Evolutionary conservation across 2,113 vertebrate species (phyloP), one percentile per base, ranked within the genome.

Genomic region (Sula dactylatra): DNA sequence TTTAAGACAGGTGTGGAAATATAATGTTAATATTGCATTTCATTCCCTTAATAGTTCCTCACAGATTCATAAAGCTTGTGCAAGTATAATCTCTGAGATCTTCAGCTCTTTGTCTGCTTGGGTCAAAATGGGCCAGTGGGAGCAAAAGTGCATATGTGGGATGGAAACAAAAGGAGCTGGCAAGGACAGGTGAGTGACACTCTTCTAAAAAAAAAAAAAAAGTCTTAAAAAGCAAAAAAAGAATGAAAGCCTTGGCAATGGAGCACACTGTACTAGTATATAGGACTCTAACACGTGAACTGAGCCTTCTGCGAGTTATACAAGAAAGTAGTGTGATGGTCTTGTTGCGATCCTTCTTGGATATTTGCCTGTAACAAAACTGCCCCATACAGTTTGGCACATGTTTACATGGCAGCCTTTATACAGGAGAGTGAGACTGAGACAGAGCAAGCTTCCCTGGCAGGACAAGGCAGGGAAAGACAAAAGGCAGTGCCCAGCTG

Each of bases 141-240:
- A 65, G 13, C 18, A 59, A 42, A 67, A 64, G 9, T 4, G 1
- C 16, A 8, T 1, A 1, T 29, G 24, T 10, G 11, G 4, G 6
- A 9, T 59, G 18, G 24, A 88, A 86, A 50, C 5, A 25, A 40
- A 73, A 11, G 10, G 7, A 86, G 29, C 10, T 25, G 10, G 10
- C 15, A 62, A 58, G 22, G 27, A 74, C 14, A 78, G 20, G 16
- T 0, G 7, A 84, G 26, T 4, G 4, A 12, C 36, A 31, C 5
- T 77, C 34, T 64, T 58, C 9, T 67, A 11, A 38, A 58, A 65
- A 54, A 55, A 31, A 29, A 55, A 4, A 69, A 36, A 45, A 45
- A 29, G 5, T 5, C 20, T 44, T 44, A 36, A 38, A 82, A 90
- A 36, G 4, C 8, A n/a, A 34, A 47, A 61, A 32, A 42, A 66